Evolutionary conservation across 2,113 vertebrate species (phyloP), one percentile per base, ranked within the genome.

Genomic region (Formicarius rufipectus): DNA sequence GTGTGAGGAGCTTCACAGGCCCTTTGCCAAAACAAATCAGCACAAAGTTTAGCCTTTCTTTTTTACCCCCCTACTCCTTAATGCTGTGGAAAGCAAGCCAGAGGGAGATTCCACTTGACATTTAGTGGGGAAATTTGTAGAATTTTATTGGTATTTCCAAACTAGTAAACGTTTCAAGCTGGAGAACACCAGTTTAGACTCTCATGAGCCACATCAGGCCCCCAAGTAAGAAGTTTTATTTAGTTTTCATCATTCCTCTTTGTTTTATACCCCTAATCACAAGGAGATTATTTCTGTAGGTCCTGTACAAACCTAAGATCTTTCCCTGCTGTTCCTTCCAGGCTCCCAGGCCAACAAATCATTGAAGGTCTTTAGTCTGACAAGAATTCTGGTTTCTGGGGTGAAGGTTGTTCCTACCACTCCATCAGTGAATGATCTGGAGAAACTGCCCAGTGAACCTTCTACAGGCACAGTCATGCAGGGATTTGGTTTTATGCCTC

Each of bases 261-360:
- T 84, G n/a, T 13, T 1, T 0, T 40, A 50, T 37, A 27, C 6
- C n/a, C 22, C 14, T 35, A 40, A 3, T 60, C 14, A 10, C n/a
- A 56, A 73, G 52, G 42, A 85, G 67, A n/a, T 92, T 68, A 12
- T 76, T 81, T 73, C 47, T 2, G 0, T 15, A 53, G 18, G 11
- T 9, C 5, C 24, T 31, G 7, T 21, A 42, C 3, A 49, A 62
- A 75, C 37, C 39, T 33, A 47, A 75, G 52, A 39, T 55, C 7
- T 63, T 81, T 50, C 79, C n/a, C 25, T 93, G 33, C 27, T 52
- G 24, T 71, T 39, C 17, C 8, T 77, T 40, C 47, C 0, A 7
- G 66, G 55, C 17, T 83, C 22, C 22, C n/a, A 31, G 50, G n/a
- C 13, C 73, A 49, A 58, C 33, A 45, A 63, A 33, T 23, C 20